These are phyloP conservation scores for Luffia ferchaultella DNA, from an alignment of 2,888 invertebrate genomes.

Conservation along the genomic window DNA sequence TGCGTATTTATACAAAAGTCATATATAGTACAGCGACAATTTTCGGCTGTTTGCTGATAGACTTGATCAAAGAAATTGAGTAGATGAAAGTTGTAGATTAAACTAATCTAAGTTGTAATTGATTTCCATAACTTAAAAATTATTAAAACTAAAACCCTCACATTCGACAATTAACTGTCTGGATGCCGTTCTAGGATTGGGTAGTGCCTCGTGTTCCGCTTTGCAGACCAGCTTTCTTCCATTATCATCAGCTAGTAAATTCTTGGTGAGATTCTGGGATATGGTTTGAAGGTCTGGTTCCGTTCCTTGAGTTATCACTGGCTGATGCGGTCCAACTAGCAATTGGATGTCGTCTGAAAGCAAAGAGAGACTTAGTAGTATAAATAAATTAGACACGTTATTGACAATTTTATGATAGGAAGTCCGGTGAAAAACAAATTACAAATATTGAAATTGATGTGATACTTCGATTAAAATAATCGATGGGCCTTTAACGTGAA, in stretches of 20 bases:
- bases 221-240: constrained; percentile 72
- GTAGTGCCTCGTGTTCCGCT: constrained; percentile 71
- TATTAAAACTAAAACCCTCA: no score
- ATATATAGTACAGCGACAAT: no score
- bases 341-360: constrained; percentile 69
- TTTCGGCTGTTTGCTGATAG: no score
- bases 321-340: constrained; percentile 62
- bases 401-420: background rate
- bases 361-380: constrained; percentile 6
- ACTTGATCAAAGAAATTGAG: no score
- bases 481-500: no score
- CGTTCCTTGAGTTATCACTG: constrained; percentile 54
- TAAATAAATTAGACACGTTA: constrained; percentile 1
- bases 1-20: no score
- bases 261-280: constrained; percentile 71
- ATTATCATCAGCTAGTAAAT: constrained; percentile 70
- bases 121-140: no score
- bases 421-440: no score
- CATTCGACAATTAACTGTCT: constrained; percentile 42
- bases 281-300: constrained; percentile 69
- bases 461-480: no score
- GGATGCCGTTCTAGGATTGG: constrained; percentile 29
- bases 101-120: no score
- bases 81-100: no score
- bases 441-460: no score